Evolutionary conservation across 2,113 vertebrate species (phyloP), one percentile per base, ranked within the genome.

Genomic region (Passer domesticus): DNA sequence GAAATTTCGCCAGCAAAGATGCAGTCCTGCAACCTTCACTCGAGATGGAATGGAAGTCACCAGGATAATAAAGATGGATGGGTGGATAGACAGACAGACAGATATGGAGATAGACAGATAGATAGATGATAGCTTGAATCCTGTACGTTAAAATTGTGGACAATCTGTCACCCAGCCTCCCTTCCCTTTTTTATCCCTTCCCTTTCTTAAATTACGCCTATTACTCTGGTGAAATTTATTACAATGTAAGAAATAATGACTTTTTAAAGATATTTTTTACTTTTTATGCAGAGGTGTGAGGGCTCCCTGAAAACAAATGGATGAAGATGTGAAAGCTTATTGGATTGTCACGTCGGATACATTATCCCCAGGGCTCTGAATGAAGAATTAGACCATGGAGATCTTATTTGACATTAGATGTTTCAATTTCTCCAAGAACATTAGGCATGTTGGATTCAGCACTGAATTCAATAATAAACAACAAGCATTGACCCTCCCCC

Each of bases 401-500:
- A 95, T 97, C 93, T 95, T 92, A 97, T 96, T 95, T 97, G 97
- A 97, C 97, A 96, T 93, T 78, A 96, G 95, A 97, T 97, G 97
- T 97, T 97, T 98, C 97, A 96, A 95, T 98, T 97, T 97, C 89
- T 96, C 94, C 89, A 83, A 79, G 83, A 95, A 86, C 78, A 95
- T 94, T 85, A 95, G 11, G 31, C 87, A 39, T 68, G 91, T 87
- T 95, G 93, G 89, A 85, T 96, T 89, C 78, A 72, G 94, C 87
- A 75, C 83, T 43, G 67, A 94, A 95, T 94, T 90, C 75, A 74
- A 87, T 83, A 76, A 90, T 70, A 80, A 95, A 92, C 70, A 83
- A 92, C 92, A 70, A 90, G 67, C 1, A 0, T 50, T 91, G 95
- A 83, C 89, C 94, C 84, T 60, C 73, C 66, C 72, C 84, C 75